Percentiles rank a stretch among this genome's conserved stretches.
Evolutionary conservation across 2,113 vertebrate genomes (phyloP).

Genomic region (Propithecus coquereli): DNA sequence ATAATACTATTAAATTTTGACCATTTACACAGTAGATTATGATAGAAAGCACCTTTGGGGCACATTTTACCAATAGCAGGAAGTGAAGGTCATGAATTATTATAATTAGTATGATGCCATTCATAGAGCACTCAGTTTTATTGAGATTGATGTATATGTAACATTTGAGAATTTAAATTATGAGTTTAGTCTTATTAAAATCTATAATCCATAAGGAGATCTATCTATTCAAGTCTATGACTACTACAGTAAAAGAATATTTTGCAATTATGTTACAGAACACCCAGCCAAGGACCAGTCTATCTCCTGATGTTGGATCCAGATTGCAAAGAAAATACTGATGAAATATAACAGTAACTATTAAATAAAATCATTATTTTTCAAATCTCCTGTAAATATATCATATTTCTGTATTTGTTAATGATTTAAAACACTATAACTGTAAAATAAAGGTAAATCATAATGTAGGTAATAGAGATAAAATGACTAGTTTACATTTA

Average conservation of each 20-base stretch:
- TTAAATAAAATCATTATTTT: slow-evolving; percentile 43
- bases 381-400: slow-evolving; percentile 44
- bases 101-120: neutral
- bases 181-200: neutral
- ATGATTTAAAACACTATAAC: slow-evolving; percentile 46
- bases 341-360: slow-evolving; percentile 48
- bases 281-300: slow-evolving; percentile 31
- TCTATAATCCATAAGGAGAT: neutral
- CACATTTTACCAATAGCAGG: neutral
- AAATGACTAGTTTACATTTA: slow-evolving; percentile 71
- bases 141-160: neutral
- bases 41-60: neutral
- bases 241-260: neutral
- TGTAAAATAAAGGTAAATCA: slow-evolving; percentile 69
- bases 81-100: neutral
- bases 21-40: neutral
- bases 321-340: slow-evolving; percentile 79
- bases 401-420: slow-evolving; percentile 48
- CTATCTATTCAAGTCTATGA: neutral
- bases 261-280: slow-evolving; percentile 75
- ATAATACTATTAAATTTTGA: neutral
- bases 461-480: slow-evolving; percentile 62
- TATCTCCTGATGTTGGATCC: slow-evolving; percentile 68
- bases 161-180: neutral
- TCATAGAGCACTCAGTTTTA: neutral